These are phyloP conservation scores for Abscondita cerata DNA, from an alignment of 2,888 invertebrate genomes.

Conservation along the genomic window DNA sequence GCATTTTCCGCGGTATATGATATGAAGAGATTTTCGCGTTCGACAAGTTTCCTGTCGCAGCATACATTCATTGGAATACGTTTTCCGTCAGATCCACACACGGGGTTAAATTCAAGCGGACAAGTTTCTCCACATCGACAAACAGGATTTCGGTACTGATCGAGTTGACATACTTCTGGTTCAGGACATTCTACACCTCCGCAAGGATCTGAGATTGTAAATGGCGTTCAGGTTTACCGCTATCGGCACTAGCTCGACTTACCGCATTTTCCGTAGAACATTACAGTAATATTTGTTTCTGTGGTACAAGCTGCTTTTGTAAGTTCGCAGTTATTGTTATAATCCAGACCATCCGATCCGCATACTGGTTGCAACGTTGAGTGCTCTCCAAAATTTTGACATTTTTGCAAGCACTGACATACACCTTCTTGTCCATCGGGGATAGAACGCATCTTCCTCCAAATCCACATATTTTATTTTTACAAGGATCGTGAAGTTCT, in stretches of 20 bases:
- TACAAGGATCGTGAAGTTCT: slow-evolving; percentile 78
- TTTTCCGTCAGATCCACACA: slow-evolving; percentile 82
- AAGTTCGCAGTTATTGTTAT: slow-evolving; percentile 85
- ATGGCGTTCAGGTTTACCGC: slow-evolving; percentile 11
- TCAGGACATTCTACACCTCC: slow-evolving; percentile 77
- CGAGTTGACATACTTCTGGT: slow-evolving; percentile 84
- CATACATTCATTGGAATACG: slow-evolving; percentile 85
- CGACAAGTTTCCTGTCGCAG: slow-evolving; percentile 83
- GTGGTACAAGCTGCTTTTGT: slow-evolving; percentile 79
- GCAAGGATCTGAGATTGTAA: slow-evolving; percentile 78
- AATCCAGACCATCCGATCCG: slow-evolving; percentile 83
- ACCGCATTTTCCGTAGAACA: slow-evolving; percentile 90
- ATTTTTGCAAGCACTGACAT: slow-evolving; percentile 81
- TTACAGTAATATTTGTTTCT: slow-evolving; percentile 77
- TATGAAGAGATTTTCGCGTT: slow-evolving; percentile 72
- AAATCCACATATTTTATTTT: slow-evolving; percentile 69
- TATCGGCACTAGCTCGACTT: slow-evolving; percentile 52
- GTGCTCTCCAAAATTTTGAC: slow-evolving; percentile 85
- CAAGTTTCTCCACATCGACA: slow-evolving; percentile 83
- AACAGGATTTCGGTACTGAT: slow-evolving; percentile 75
- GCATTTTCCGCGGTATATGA: slow-evolving; percentile 84
- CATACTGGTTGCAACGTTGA: slow-evolving; percentile 81
- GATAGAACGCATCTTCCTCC: slow-evolving; percentile 73
- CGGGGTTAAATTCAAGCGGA: slow-evolving; percentile 75
- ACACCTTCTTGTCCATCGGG: slow-evolving; percentile 74